Base-by-base conservation (phyloP, 1,140 invertebrate species). In the Augochlora pura region DNA sequence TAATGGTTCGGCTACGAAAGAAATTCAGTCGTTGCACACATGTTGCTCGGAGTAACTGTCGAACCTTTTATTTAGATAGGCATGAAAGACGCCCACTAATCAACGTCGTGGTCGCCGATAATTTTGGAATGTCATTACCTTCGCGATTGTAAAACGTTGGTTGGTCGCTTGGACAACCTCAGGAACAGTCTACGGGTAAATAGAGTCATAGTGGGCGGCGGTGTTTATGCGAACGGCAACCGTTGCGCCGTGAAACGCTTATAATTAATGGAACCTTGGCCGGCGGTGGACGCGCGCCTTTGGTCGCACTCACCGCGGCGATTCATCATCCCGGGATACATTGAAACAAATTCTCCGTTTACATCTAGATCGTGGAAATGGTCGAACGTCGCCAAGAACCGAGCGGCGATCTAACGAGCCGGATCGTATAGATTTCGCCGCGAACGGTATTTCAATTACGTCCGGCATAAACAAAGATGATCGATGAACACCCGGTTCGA, bases 91-190 rank as follows among this genome's bases (percentile, higher is more conserved):
- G 82, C 79, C 64, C 78, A 89, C 88, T 88, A 82, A 92, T 92
- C 88, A 89, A 89, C 88, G 90, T 90, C 85, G 80, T 84, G 88
- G 91, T 90, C 91, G 89, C 80, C 90, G 90, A 87, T 91, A 91
- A 88, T 90, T 90, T 87, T 73, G 89, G 87, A 91, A 91, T 92
- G 91, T 91, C 90, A 92, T 91, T 92, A 92, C 32, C 4, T 2
- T 91, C 90, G 86, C 85, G 83, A 73, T 66, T 81, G 87, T 91
- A 91, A 92, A 92, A 88, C 88, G 75, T 82, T 79, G 80, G 88
- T 91, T 91, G 88, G 85, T 88, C 87, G 32, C 32, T 32, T 82
- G 71, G 85, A 89, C 89, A 91, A 46, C 12, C 78, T 90, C 86
- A 32, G 62, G 69, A 69, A 25, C 62, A 32, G 39, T 27, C 23